Evolutionary conservation across 2,797 vertebrate genomes (phyloP), one percentile per base, ranked within the genome.

Genomic region (Chaenodraco wilsoni): DNA sequence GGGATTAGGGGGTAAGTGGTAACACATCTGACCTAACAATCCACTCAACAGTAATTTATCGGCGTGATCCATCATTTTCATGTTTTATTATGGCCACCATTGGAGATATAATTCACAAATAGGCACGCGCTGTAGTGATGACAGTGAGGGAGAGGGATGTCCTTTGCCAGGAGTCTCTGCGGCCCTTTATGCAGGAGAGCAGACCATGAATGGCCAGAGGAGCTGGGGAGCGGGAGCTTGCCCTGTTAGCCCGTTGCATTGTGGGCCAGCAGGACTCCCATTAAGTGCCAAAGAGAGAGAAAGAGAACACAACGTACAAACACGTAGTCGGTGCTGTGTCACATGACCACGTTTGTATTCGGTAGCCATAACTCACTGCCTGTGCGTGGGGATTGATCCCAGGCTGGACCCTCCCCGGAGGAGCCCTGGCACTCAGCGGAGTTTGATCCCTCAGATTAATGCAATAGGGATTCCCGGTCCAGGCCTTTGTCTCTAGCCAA

Each of bases 291-390:
- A 67, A 82, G 74, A 55, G 56, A 75, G 50, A 68, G 66, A 65
- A 50, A 77, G 66, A 63, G 70, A 81, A 59, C 57, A 75, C 57
- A 56, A 49, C 81, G 78, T 63, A 85, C 92, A 90, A 86, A 91
- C 93, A 92, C 87, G 2, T 65, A 62, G 76, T 85, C 84, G 85
- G 93, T 94, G 93, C 78, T 89, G 66, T 90, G 90, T 95, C 96
- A 97, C 89, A 81, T 98, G 97, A 92, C 85, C 91, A 91, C 93
- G 95, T 97, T 97, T 97, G 96, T 97, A 96, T 97, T 96, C 95
- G 82, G 90, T 81, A 64, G 94, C 93, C 95, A 98, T 98, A 97
- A 98, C 90, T 98, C 97, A 98, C 93, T 94, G 96, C 95, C 94
- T 82, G 86, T 88, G 88, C 81, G 67, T 81, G 82, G 88, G 94